These are phyloP conservation scores for Eupithecia vulgata DNA, from an alignment of 2,888 invertebrate species.

Conservation along the genomic window DNA sequence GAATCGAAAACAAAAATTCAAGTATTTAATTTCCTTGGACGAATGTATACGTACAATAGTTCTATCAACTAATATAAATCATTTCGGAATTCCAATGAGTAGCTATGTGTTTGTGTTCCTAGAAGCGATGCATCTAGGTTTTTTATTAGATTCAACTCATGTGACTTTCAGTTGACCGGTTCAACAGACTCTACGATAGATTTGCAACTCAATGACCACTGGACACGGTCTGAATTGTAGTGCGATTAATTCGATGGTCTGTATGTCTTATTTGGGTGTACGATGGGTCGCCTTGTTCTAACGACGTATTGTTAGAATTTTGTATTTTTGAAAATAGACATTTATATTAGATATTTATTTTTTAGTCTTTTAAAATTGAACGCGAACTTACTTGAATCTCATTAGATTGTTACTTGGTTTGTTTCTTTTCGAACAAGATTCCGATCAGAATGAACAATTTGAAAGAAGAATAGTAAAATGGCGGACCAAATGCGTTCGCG, in stretches of 20 bases:
- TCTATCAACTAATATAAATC: not conserved
- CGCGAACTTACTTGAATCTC: conserved; percentile 11
- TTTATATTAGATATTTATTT: too few relatives aligned
- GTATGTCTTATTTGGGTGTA: conserved; percentile 23
- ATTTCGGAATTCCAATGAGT: conserved; percentile 16
- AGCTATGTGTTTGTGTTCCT: conserved; percentile 34
- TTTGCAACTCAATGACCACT: conserved; percentile 23
- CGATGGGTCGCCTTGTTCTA: conserved; percentile 21
- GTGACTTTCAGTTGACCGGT: conserved; percentile 39
- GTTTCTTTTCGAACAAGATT: conserved; percentile 14
- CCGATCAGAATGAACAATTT: conserved; percentile 10
- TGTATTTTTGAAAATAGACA: conserved; percentile 2
- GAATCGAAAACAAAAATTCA: not conserved
- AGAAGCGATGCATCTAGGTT: conserved; percentile 42
- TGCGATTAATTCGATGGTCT: conserved; percentile 38
- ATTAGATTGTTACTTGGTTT: not conserved
- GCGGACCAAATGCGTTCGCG: conserved; percentile 53
- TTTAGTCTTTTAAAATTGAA: not conserved
- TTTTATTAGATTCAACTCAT: conserved; percentile 37
- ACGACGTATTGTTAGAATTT: conserved; percentile 9
- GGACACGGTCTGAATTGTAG: conserved; percentile 35
- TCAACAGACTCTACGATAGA: conserved; percentile 36
- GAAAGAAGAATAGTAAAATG: conserved; percentile 15
- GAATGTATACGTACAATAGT: not conserved
- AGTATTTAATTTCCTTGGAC: not conserved